A percentile compares a stretch with the other conserved stretches of the same genome.
These are phyloP conservation scores for Anastatus disparis DNA, from an alignment of 1,140 invertebrate species.

Conservation along the genomic window DNA sequence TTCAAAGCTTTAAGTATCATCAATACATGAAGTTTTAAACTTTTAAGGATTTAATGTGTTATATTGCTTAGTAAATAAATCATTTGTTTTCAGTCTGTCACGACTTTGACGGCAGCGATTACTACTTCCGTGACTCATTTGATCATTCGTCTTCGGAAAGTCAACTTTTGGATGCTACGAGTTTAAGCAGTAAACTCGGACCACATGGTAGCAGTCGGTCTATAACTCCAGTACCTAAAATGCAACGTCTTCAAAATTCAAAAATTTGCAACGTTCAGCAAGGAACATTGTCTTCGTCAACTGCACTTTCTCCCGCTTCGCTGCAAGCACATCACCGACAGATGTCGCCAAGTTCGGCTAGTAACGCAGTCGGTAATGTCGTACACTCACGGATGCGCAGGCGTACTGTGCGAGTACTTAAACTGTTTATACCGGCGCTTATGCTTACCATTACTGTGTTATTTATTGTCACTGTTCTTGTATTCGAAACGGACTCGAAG, in stretches of 20 bases:
- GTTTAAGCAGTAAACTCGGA: not conserved
- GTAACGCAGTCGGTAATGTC: not conserved
- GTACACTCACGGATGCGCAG: constrained; percentile 18
- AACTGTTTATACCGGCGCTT: constrained; percentile 79
- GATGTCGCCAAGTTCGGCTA: constrained; percentile 41
- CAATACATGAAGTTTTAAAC: too few relatives aligned
- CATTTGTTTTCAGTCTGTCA: constrained; percentile 53
- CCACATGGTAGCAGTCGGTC: constrained; percentile 61
- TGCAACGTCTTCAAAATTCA: constrained; percentile 69
- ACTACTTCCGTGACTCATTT: constrained; percentile 79
- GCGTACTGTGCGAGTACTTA: constrained; percentile 67
- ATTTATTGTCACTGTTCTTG: constrained; percentile 72
- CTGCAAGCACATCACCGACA: constrained; percentile 31
- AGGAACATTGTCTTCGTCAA: constrained; percentile 40
- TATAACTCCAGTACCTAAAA: constrained; percentile 68
- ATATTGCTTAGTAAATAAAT: not conserved
- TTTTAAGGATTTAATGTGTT: too few relatives aligned
- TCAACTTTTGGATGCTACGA: constrained; percentile 68
- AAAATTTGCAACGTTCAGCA: constrained; percentile 57
- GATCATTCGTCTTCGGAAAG: constrained; percentile 82
- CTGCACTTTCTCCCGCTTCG: not conserved
- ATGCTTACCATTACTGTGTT: constrained; percentile 75
- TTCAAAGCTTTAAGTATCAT: too few relatives aligned
- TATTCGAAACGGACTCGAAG: constrained; percentile 81
- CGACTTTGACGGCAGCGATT: constrained; percentile 68